Percentiles rank a stretch among this genome's conserved stretches.
Evolutionary conservation across 2,888 invertebrate genomes (phyloP).

Genomic region (Stenotaenia linearis): DNA sequence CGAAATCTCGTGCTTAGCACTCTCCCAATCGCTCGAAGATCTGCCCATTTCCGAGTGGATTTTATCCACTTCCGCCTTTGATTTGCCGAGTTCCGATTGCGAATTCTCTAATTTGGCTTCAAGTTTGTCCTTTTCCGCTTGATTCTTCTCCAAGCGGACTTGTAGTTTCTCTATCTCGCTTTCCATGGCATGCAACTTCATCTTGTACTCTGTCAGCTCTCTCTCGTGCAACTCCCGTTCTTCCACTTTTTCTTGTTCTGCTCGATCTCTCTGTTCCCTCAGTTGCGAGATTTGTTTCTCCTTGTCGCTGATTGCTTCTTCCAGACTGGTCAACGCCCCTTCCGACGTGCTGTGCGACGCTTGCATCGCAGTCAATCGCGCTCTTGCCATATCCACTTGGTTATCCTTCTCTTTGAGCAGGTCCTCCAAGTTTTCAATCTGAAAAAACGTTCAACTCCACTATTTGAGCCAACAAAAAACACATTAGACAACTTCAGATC

Average conservation of each 20-base stretch:
- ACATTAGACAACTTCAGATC: neutral
- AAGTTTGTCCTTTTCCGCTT: conserved; percentile 82
- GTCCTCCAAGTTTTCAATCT: conserved; percentile 98
- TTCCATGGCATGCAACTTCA: conserved; percentile 83
- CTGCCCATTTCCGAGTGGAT: conserved; percentile 82
- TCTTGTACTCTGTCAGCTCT: conserved; percentile 89
- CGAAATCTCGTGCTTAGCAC: conserved; percentile 69
- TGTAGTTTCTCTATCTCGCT: conserved; percentile 59
- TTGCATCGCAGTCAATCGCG: conserved; percentile 80
- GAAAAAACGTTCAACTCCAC: conserved; percentile 37
- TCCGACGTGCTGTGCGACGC: conserved; percentile 87
- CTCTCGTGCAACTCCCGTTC: conserved; percentile 89
- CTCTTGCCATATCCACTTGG: conserved; percentile 91
- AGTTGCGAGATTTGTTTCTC: conserved; percentile 95
- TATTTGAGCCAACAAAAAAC: neutral
- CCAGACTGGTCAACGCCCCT: conserved; percentile 83
- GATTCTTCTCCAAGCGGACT: conserved; percentile 81
- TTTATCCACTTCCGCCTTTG: conserved; percentile 88
- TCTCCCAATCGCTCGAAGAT: conserved; percentile 83
- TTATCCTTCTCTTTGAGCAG: conserved; percentile 95
- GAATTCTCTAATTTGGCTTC: conserved; percentile 87
- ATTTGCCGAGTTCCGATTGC: conserved; percentile 87
- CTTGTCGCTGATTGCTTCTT: conserved; percentile 93
- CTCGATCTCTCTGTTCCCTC: conserved; percentile 87
- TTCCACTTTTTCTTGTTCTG: conserved; percentile 92